Evolutionary conservation across 1,140 invertebrate genomes (phyloP).

Genomic region (Drosophila tristis): DNA sequence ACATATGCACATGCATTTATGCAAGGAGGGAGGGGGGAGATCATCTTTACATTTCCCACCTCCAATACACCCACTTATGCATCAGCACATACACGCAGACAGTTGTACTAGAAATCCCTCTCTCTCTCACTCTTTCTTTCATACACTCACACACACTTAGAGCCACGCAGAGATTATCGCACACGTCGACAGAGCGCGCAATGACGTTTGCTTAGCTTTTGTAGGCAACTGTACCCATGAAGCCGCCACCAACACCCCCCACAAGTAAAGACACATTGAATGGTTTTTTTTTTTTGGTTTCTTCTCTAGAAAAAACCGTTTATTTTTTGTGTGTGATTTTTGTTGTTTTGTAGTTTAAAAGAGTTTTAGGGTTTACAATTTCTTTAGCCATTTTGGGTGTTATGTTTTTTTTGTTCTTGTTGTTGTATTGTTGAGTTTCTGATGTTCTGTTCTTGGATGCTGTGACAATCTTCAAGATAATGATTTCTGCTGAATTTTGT

Average conservation of each 20-base stretch:
- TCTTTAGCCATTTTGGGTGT: slow-evolving; percentile 11
- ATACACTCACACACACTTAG: neutral
- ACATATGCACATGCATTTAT: too few relatives aligned
- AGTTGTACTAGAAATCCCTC: too few relatives aligned
- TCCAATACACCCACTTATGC: neutral
- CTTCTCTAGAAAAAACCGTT: slow-evolving; percentile 79
- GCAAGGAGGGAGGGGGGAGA: too few relatives aligned
- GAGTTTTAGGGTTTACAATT: slow-evolving; percentile 27
- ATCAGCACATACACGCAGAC: neutral
- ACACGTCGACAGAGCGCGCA: slow-evolving; percentile 29
- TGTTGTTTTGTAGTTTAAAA: slow-evolving; percentile 36
- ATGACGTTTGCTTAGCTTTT: slow-evolving; percentile 44
- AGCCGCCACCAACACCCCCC: neutral
- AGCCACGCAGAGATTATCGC: slow-evolving; percentile 22
- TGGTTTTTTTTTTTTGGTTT: slow-evolving; percentile 59
- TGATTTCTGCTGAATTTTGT: too few relatives aligned
- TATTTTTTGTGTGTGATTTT: slow-evolving; percentile 62
- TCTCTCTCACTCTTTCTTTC: neutral
- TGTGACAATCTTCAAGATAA: too few relatives aligned
- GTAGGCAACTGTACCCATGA: slow-evolving; percentile 31
- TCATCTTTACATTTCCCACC: too few relatives aligned
- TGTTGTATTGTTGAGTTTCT: too few relatives aligned
- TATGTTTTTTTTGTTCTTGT: slow-evolving; percentile 4
- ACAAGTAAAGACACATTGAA: neutral
- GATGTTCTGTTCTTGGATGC: too few relatives aligned